Conservation (phyloP, 2,888 invertebrate species). For the Craniophora ligustri region DNA sequence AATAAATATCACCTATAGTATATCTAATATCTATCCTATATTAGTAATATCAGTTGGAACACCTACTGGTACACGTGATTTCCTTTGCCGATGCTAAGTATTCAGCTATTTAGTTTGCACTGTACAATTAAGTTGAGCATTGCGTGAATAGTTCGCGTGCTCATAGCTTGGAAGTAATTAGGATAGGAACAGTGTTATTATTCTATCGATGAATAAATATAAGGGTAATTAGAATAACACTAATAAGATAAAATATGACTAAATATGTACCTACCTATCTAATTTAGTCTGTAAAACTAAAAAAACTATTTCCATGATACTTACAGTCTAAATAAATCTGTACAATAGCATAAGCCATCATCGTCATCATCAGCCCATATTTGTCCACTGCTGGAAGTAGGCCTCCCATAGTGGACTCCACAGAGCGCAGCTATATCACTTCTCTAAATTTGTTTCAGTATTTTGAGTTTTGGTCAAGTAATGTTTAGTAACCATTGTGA, state of each 20-base stretch:
- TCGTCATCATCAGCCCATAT: no score
- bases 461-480: no score
- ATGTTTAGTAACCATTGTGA: no score
- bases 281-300: conserved; percentile 10
- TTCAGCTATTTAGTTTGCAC: conserved; percentile 19
- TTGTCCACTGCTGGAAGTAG: no score
- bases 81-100: conserved; percentile 25
- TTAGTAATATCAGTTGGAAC: conserved; percentile 5
- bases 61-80: conserved; percentile 14
- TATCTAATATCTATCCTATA: background rate
- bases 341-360: no score
- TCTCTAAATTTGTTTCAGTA: no score
- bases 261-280: background rate
- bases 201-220: conserved; percentile 25
- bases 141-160: conserved; percentile 37
- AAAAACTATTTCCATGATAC: background rate
- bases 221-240: conserved; percentile 3
- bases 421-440: no score
- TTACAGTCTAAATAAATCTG: no score
- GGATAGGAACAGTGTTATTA: conserved; percentile 14
- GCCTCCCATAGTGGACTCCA: no score
- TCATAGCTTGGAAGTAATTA: conserved; percentile 33
- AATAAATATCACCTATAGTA: no score
- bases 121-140: conserved; percentile 15
- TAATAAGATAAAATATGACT: background rate